Evolutionary conservation across 2,888 invertebrate species (phyloP).

Genomic region (Ennomos quercinarius): DNA sequence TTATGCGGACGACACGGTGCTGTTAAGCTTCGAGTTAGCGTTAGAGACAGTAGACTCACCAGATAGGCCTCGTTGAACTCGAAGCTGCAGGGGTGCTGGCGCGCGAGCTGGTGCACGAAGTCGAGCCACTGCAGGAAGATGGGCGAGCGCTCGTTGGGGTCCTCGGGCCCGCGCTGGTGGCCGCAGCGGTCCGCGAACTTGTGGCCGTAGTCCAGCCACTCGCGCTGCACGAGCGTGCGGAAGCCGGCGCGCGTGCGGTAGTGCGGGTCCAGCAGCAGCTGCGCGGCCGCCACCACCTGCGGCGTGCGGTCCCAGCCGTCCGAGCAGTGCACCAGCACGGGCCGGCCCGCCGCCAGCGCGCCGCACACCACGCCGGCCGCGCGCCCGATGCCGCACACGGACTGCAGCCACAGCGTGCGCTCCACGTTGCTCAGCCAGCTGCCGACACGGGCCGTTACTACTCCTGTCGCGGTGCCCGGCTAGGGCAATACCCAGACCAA

Average conservation of each 20-base stretch:
- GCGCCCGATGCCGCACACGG: slow-evolving; percentile 93
- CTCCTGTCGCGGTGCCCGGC: no score
- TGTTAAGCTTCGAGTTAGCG: no score
- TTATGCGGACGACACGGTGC: no score
- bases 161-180: slow-evolving; percentile 92
- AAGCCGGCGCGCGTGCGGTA: slow-evolving; percentile 95
- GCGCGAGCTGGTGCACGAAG: slow-evolving; percentile 95
- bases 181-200: slow-evolving; percentile 98
- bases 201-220: slow-evolving; percentile 99
- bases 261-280: slow-evolving; percentile 96
- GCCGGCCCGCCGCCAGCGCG: slow-evolving; percentile 93
- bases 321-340: slow-evolving; percentile 98
- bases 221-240: slow-evolving; percentile 95
- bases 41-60: slow-evolving; percentile 89
- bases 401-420: slow-evolving; percentile 95
- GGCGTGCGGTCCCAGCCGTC: slow-evolving; percentile 99
- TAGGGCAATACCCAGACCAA: no score
- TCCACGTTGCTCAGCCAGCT: slow-evolving; percentile 97
- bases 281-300: slow-evolving; percentile 97
- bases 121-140: slow-evolving; percentile 99
- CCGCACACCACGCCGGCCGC: slow-evolving; percentile 93
- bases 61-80: slow-evolving; percentile 97
- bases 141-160: slow-evolving; percentile 98
- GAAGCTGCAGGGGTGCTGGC: slow-evolving; percentile 96
- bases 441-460: slow-evolving; percentile 25